Evolutionary conservation across 2,888 invertebrate species (phyloP), one percentile per base, ranked within the genome.

Genomic region (Melieria picta): DNA sequence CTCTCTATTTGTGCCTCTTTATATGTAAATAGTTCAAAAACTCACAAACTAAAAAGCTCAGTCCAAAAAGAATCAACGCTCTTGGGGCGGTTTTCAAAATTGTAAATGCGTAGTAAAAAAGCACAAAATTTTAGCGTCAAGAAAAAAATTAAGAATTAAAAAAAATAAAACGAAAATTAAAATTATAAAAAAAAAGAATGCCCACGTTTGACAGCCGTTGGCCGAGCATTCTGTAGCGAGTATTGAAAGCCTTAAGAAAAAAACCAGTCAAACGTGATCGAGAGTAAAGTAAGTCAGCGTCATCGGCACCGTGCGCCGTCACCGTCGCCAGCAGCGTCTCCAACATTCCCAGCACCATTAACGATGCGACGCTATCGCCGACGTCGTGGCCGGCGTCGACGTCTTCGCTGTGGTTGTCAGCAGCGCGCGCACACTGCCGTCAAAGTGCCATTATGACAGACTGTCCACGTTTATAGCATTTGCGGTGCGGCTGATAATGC

Each of bases 251-350:
- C n/a, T 60, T 66, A 67, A 67, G 65, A 71, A 74, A 74, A 64
- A 77, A 80, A 84, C 84, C 76, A 73, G 83, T 83, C 84, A 81
- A 81, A 82, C 83, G 78, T 81, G 84, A 82, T 84, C 47, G 30
- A 11, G 16, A 78, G 78, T 79, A 78, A 82, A 82, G 79, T 83
- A 82, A 81, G 82, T 81, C 80, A 81, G 75, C 73, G 65, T 63
- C 42, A 7, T 58, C 11, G 10, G 10, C 46, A 9, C 46, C 9
- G 47, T 46, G n/a, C 43, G 43, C 62, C 30, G 4, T 42, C 43
- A 13, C 7, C 62, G 46, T 6, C 7, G 11, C 61, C 30, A 43
- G n/a, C 46, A n/a, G 4, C 47, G 13, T 13, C 64, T 30, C 30
- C 30, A 30, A 30, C 30, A 30, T 30, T 30, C 30, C 30, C 30